These are phyloP conservation scores for Donacobius atricapilla DNA, from an alignment of 2,113 vertebrate genomes.

Conservation along the genomic window DNA sequence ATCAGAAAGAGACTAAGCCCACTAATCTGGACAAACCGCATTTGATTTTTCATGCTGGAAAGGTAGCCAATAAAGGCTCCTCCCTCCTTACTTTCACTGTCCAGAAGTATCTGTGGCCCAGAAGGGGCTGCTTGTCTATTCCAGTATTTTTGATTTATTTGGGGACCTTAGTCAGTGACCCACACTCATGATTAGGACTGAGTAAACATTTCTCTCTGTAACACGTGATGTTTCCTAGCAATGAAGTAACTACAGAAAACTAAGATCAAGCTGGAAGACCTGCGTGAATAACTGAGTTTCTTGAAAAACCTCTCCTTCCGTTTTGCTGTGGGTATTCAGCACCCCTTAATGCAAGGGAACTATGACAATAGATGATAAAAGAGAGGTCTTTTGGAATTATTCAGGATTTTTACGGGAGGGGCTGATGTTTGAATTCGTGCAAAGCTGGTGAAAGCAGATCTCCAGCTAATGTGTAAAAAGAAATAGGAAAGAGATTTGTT, in stretches of 20 bases:
- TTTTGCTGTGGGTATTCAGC: not conserved
- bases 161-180: constrained; percentile 35
- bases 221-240: constrained; percentile 38
- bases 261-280: not conserved
- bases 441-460: not conserved
- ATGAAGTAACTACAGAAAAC: constrained; percentile 37
- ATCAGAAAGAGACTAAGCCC: constrained; percentile 66
- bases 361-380: not conserved
- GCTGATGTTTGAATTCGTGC: not conserved
- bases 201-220: constrained; percentile 59
- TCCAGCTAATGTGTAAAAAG: not conserved
- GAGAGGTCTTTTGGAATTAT: not conserved
- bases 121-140: constrained; percentile 51
- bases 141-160: constrained; percentile 63
- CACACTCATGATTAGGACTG: constrained; percentile 51
- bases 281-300: not conserved
- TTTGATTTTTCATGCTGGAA: constrained; percentile 70
- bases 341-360: not conserved
- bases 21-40: constrained; percentile 73
- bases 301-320: not conserved
- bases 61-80: constrained; percentile 38
- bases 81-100: constrained; percentile 18
- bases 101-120: not conserved
- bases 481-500: not conserved
- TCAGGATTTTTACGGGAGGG: not conserved